Percentiles rank a stretch among this genome's conserved stretches.
These are phyloP conservation scores for Eurytemora carolleeae DNA, from an alignment of 1,140 invertebrate species.

Conservation along the genomic window DNA sequence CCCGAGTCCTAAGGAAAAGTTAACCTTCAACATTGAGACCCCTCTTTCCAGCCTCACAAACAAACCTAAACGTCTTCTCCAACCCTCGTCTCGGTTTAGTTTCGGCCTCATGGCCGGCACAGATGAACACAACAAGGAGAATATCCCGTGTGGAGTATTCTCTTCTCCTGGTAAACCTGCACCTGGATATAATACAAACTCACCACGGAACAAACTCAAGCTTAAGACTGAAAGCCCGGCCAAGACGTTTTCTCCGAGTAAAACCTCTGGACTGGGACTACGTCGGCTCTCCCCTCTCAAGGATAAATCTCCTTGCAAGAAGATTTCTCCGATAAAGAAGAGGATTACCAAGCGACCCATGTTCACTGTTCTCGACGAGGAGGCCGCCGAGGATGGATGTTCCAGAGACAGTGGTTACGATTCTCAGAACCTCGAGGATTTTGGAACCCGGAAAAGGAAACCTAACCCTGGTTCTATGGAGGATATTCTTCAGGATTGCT, in stretches of 20 bases:
- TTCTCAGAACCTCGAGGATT: not conserved
- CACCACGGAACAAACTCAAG: no score
- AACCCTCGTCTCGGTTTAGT: not conserved
- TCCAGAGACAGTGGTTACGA: not conserved
- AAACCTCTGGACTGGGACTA: not conserved
- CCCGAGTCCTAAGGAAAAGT: not conserved
- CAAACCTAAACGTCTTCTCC: not conserved
- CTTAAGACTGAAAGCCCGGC: not conserved
- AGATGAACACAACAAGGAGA: not conserved
- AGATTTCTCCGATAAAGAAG: no score
- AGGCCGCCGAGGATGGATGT: no score
- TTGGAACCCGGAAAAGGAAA: not conserved
- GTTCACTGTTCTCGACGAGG: not conserved
- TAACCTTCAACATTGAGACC: not conserved
- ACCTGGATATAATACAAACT: not conserved
- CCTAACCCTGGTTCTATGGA: not conserved
- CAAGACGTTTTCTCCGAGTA: not conserved
- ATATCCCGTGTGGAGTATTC: not conserved
- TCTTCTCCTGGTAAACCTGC: not conserved
- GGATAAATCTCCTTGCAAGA: not conserved
- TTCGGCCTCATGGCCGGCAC: not conserved
- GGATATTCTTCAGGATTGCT: not conserved
- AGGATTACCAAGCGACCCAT: not conserved
- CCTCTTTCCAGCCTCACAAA: not conserved
- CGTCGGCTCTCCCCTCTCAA: no score